Conservation (phyloP, 2,888 invertebrate species). For the Drosophila aldrichi region DNA sequence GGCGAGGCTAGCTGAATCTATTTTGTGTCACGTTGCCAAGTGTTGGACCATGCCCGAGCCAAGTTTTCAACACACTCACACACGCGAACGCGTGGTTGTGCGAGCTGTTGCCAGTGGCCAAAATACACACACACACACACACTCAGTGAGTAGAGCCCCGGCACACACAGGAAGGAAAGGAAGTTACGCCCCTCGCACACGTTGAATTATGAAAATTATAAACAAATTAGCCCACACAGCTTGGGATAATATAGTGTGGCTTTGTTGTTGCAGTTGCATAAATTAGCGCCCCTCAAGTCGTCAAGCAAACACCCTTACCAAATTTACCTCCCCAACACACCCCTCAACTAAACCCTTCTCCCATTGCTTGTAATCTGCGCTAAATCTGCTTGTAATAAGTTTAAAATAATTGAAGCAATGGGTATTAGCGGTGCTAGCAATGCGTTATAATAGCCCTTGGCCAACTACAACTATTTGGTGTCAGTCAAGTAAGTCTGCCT, state of each 20-base stretch:
- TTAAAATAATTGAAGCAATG: conserved; percentile 73
- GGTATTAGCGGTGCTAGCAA: conserved; percentile 61
- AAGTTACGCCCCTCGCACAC: conserved; percentile 61
- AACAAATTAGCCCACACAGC: conserved; percentile 70
- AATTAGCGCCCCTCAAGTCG: conserved; percentile 59
- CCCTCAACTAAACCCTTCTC: no score
- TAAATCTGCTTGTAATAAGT: conserved; percentile 75
- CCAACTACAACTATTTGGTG: conserved; percentile 9
- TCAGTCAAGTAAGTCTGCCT: background rate
- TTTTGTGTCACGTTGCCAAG: conserved; percentile 18
- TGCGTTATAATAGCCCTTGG: conserved; percentile 59
- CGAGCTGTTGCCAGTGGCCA: conserved; percentile 13
- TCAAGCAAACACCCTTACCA: conserved; percentile 40
- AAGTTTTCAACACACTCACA: conserved; percentile 23
- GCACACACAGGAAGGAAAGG: conserved; percentile 33
- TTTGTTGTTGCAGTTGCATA: conserved; percentile 64
- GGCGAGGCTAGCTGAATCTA: conserved; percentile 1
- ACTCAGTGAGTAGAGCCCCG: background rate
- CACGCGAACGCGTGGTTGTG: background rate
- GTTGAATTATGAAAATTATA: conserved; percentile 75
- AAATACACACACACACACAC: background rate
- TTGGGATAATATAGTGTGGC: conserved; percentile 66
- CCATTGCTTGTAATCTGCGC: conserved; percentile 60
- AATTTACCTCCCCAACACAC: background rate
- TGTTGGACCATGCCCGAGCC: conserved; percentile 16